These are phyloP conservation scores for Eumaeus atala DNA, from an alignment of 1,140 invertebrate species.

Conservation along the genomic window DNA sequence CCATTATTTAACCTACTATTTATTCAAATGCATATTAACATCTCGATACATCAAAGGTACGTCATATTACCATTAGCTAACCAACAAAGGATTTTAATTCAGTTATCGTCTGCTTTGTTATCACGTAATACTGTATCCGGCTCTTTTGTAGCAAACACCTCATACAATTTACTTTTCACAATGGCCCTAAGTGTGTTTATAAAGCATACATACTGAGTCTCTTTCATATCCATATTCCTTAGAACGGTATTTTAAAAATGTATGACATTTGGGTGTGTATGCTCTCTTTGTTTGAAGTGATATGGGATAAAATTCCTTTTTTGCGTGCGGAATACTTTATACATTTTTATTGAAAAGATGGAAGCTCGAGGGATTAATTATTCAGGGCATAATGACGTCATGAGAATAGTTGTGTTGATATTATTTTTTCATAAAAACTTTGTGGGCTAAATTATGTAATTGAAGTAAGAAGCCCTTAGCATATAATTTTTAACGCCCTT, in stretches of 20 bases:
- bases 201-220: conserved; percentile 21
- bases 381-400: background rate
- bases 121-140: conserved; percentile 45
- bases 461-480: no score
- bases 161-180: conserved; percentile 52
- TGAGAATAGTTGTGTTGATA: background rate
- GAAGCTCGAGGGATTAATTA: background rate
- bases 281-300: conserved; percentile 9
- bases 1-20: conserved; percentile 27
- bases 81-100: conserved; percentile 62
- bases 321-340: conserved; percentile 1
- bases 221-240: conserved; percentile 17
- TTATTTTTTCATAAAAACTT: conserved; percentile 34
- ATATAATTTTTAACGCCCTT: no score
- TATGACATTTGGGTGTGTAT: conserved; percentile 11
- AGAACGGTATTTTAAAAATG: conserved; percentile 11
- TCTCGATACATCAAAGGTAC: conserved; percentile 45
- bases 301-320: conserved; percentile 3
- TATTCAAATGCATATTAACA: conserved; percentile 16
- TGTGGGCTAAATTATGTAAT: background rate
- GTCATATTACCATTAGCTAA: conserved; percentile 39
- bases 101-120: conserved; percentile 52
- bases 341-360: conserved; percentile 12
- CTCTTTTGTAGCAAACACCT: conserved; percentile 38
- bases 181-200: conserved; percentile 43